Evolutionary conservation across 2,113 vertebrate genomes (phyloP).

Genomic region (Rhinopomastus cyanomelas): DNA sequence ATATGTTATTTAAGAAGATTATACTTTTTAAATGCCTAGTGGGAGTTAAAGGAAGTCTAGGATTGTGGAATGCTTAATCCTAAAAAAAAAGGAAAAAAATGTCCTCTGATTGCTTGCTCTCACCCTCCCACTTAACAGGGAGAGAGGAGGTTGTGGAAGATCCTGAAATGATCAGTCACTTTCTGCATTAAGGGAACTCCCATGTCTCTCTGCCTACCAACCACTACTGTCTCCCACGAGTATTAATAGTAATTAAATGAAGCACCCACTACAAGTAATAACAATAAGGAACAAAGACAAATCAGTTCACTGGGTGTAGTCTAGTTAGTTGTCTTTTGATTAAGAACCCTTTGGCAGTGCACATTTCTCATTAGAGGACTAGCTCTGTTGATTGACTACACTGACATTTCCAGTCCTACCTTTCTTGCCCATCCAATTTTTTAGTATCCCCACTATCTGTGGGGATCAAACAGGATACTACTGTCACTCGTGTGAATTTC

Average conservation of each 20-base stretch:
- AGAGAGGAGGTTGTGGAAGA: neutral
- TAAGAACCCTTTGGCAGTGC: neutral
- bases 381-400: neutral
- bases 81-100: neutral
- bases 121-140: neutral
- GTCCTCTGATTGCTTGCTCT: slow-evolving; percentile 2
- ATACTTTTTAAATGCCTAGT: neutral
- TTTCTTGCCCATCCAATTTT: neutral
- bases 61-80: neutral
- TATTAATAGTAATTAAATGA: slow-evolving; percentile 2
- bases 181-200: neutral
- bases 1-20: neutral
- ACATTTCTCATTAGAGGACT: neutral
- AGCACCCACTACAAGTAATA: neutral
- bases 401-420: neutral
- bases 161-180: slow-evolving; percentile 14
- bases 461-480: neutral
- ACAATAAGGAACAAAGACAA: slow-evolving; percentile 1
- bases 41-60: slow-evolving; percentile 32
- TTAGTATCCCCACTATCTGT: neutral
- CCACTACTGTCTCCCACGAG: neutral
- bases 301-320: neutral
- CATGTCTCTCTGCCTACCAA: neutral
- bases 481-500: neutral
- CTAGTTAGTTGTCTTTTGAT: slow-evolving; percentile 3